phyloP scores from a whole-genome alignment of 2,113 vertebrate genomes.

The Pionites leucogaster region DNA sequence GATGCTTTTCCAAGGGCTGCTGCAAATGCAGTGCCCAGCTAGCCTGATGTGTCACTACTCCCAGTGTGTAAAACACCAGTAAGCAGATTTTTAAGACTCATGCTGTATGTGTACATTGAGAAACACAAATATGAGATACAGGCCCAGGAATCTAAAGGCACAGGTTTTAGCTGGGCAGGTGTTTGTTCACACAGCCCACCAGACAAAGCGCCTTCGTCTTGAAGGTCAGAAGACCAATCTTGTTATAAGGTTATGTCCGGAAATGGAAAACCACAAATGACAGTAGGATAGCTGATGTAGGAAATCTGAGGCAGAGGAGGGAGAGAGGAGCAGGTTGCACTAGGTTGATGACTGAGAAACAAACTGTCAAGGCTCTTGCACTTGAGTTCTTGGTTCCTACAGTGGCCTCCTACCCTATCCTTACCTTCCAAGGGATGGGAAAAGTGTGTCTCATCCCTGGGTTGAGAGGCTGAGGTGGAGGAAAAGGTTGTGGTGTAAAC shows the following conservation, averaged over 20 bases:
- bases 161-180: background rate
- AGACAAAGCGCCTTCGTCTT: background rate
- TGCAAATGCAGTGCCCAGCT: background rate
- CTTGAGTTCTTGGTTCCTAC: background rate
- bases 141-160: background rate
- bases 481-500: background rate
- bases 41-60: background rate
- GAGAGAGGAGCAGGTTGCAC: background rate
- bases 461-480: background rate
- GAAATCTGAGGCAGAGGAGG: background rate
- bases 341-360: background rate
- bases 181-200: background rate
- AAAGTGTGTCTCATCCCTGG: background rate
- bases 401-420: background rate
- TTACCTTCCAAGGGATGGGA: background rate
- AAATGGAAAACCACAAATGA: background rate
- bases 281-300: background rate
- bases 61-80: background rate
- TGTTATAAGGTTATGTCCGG: background rate
- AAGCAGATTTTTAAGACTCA: background rate
- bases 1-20: background rate
- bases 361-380: background rate
- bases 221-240: background rate
- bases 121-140: background rate
- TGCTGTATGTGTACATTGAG: background rate